Conservation (phyloP, 2,797 vertebrate species). For the Chromobotia macracanthus region DNA sequence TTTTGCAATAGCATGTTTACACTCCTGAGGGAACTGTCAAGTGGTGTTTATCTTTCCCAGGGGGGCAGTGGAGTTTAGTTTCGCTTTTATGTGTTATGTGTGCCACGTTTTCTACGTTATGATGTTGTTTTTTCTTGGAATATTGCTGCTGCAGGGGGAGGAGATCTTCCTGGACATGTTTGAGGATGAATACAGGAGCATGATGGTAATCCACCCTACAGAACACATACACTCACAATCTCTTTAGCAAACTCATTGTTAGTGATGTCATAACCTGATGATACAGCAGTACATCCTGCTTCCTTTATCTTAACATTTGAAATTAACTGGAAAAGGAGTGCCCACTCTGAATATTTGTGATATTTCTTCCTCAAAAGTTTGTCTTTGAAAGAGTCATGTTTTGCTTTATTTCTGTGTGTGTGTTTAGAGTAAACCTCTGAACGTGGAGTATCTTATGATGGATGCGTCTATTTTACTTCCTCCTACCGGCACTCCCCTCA, state of each 20-base stretch:
- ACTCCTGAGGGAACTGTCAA: not conserved
- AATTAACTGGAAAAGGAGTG: conserved; percentile 12
- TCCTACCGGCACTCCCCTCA: conserved; percentile 94
- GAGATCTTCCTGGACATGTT: conserved; percentile 99
- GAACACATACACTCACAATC: not conserved
- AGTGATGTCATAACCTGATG: not conserved
- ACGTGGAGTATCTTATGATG: conserved; percentile 99
- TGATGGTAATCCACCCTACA: conserved; percentile 82
- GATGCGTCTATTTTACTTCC: conserved; percentile 95
- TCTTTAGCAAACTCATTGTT: conserved; percentile 3
- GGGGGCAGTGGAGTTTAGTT: not conserved
- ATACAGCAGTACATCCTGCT: conserved; percentile 6
- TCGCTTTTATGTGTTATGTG: not conserved
- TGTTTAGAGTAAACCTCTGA: conserved; percentile 96
- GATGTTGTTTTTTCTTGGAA: not conserved
- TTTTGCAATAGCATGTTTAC: not conserved
- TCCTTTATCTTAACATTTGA: not conserved
- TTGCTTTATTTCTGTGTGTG: conserved; percentile 8
- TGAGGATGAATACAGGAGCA: conserved; percentile 97
- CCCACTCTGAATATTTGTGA: not conserved
- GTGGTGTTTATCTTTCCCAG: not conserved
- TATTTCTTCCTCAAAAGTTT: not conserved
- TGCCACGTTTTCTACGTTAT: not conserved
- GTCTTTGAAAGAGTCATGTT: not conserved
- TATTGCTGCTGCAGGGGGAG: conserved; percentile 83